Base-by-base conservation (phyloP, 2,113 vertebrate species). In the Suncus etruscus region DNA sequence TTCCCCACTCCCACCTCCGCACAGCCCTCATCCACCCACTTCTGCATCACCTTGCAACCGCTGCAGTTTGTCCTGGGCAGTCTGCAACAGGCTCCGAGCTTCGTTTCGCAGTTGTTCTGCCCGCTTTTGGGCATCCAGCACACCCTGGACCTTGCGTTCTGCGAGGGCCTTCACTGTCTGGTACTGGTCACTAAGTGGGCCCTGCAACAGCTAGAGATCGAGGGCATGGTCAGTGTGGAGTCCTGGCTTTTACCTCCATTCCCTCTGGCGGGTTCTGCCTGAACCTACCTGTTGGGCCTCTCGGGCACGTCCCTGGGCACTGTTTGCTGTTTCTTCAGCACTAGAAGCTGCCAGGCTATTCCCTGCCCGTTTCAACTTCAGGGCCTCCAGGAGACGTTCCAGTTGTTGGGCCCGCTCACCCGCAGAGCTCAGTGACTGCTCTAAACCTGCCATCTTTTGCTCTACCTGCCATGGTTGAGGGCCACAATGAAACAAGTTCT, bases 311-410 rank as follows among this genome's bases (percentile, higher is more conserved):
- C 98, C 98, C 80, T 97, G 97, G 0, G 99, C 99, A n/a, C 94
- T 97, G 29, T 96, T 97, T 24, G 99, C 99, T 0, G 98, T 99
- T 81, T 99, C 98, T 74, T 99, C 98, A 1, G 99, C 99, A 0
- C 98, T 98, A 0, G 98, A 98, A 0, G 98, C 99, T 3, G 98
- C 98, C 97, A 99, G 97, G 96, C 98, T 99, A 96, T 99, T 99
- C 93, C 98, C 99, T 83, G 99, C 99, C 1, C 98, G 97, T 95
- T 99, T 99, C 95, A 99, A 97, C 95, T 99, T 99, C 90, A 99
- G 97, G 25, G 95, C 95, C 0, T 98, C 98, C 0, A 98, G 98
- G 86, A 99, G 98, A 69, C 90, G 94, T 10, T 98, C 98, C 86
- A 99, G 96, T 11, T 96, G 95, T 45, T 93, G 97, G 22, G 99